These are phyloP conservation scores for Theonella swinhoei DNA, from an alignment of 37 sponge, comb jelly and placozoan species.

Conservation along the genomic window DNA sequence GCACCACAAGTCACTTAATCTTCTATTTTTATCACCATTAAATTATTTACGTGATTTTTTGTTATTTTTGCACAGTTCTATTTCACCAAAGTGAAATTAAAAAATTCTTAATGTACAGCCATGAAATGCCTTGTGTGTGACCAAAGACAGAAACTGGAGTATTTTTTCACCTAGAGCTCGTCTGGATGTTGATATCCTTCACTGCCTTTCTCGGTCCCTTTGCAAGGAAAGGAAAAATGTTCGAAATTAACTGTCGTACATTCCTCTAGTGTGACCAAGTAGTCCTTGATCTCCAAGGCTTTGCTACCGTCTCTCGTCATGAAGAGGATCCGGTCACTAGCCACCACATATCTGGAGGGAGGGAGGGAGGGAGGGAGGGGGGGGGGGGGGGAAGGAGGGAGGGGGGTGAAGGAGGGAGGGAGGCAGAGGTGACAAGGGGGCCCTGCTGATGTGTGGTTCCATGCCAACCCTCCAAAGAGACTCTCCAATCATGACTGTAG, in stretches of 20 bases:
- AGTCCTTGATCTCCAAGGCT: constrained; percentile 73
- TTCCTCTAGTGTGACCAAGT: constrained; percentile 53
- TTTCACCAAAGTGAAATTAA: no score
- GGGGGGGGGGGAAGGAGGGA: not conserved
- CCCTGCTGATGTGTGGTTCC: not conserved
- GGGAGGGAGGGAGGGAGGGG: not conserved
- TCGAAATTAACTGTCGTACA: constrained; percentile 57
- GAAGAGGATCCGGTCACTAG: constrained; percentile 37
- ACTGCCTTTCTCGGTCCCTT: not conserved
- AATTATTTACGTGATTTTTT: no score
- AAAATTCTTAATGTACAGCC: no score
- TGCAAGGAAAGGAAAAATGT: constrained; percentile 45
- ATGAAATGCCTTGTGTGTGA: no score
- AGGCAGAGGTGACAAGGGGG: not conserved
- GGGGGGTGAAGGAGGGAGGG: no score
- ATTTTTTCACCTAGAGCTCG: no score
- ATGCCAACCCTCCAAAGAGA: no score
- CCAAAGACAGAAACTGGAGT: no score
- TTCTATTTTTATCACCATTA: no score
- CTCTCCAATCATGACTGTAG: no score
- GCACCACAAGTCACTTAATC: no score
- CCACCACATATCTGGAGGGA: constrained; percentile 55
- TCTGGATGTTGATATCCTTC: not conserved
- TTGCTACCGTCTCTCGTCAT: constrained; percentile 40
- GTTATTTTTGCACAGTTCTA: no score